phyloP scores from a whole-genome alignment of 2,888 invertebrate genomes.

The Catonia carolina region DNA sequence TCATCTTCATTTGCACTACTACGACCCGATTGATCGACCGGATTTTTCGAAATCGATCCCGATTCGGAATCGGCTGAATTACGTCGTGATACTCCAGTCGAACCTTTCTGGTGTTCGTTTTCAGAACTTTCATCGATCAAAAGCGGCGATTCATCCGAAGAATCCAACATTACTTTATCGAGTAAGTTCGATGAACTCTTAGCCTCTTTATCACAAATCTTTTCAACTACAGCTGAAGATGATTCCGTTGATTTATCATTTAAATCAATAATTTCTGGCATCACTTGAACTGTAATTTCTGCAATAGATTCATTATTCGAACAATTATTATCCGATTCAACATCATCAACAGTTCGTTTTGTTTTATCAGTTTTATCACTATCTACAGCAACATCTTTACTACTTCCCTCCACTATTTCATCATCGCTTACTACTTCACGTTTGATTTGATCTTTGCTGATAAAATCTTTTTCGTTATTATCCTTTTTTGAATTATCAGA shows the following conservation, averaged over 20 bases:
- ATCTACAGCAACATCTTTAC: not conserved
- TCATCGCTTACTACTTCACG: not conserved
- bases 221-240: not conserved
- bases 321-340: not conserved
- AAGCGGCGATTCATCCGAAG: not conserved
- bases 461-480: not conserved
- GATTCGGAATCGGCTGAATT: no score
- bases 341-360: not conserved
- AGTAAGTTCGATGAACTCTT: no score
- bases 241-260: not conserved
- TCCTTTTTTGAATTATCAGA: conserved; percentile 4
- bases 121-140: conserved; percentile 9
- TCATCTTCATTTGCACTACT: not conserved
- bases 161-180: not conserved
- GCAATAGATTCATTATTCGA: not conserved
- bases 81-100: no score
- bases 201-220: not conserved
- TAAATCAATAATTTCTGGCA: not conserved
- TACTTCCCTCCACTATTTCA: not conserved
- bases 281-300: not conserved
- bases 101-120: not conserved
- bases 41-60: no score
- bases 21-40: no score
- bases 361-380: not conserved
- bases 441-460: not conserved